Percentiles rank a stretch among this genome's conserved stretches.
Evolutionary conservation across 1,140 invertebrate genomes (phyloP).

Genomic region (Diprion similis): DNA sequence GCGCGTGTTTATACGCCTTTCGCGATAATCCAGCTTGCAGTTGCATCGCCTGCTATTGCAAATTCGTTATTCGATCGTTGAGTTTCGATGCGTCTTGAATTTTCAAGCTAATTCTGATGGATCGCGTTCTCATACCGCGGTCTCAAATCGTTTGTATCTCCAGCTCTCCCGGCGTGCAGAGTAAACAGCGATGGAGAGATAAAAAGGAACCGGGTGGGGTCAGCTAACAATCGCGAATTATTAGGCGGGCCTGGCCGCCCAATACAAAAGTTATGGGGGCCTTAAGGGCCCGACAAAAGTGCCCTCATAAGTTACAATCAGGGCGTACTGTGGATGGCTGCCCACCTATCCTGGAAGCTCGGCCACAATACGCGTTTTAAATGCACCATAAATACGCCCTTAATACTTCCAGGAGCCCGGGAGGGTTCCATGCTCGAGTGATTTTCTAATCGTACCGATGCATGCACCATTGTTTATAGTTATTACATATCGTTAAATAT

Average conservation of each 20-base stretch:
- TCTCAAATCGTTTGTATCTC: too few species aligned
- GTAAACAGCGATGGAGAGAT: background rate
- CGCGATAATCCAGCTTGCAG: too few species aligned
- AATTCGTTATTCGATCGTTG: too few species aligned
- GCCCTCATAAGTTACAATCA: conserved; percentile 44
- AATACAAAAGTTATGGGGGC: conserved; percentile 37
- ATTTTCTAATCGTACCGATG: conserved; percentile 10
- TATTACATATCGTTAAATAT: background rate
- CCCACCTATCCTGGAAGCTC: background rate
- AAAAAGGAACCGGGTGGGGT: background rate
- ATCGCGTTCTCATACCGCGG: too few species aligned
- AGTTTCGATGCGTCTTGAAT: too few species aligned
- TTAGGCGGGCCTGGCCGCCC: conserved; percentile 32
- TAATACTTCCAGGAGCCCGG: background rate
- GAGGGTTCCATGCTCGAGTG: background rate
- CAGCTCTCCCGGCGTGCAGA: background rate
- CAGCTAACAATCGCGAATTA: conserved; percentile 34
- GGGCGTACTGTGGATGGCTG: conserved; percentile 20
- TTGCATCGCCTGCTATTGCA: too few species aligned
- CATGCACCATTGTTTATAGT: conserved; percentile 11
- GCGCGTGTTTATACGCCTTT: too few species aligned
- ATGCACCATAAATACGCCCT: conserved; percentile 6
- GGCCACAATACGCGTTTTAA: background rate
- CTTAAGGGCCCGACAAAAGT: conserved; percentile 25
- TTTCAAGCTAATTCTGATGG: too few species aligned